Percentiles rank a stretch among this genome's conserved stretches.
phyloP scores from a whole-genome alignment of 2,113 vertebrate species.

The Micromys minutus region DNA sequence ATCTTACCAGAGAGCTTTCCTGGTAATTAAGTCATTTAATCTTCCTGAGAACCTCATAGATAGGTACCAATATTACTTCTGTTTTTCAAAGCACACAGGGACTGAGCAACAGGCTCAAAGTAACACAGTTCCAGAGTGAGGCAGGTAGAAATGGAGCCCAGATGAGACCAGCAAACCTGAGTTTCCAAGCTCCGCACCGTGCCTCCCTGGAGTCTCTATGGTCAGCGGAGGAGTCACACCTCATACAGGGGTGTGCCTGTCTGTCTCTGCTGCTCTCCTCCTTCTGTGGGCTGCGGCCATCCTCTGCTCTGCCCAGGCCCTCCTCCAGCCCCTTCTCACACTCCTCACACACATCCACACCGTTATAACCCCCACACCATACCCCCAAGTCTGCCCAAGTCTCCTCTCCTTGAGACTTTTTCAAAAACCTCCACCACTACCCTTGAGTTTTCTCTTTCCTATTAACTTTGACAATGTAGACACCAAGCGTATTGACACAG shows the following conservation, averaged over 20 bases:
- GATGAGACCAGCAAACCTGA: background rate
- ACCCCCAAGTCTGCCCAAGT: background rate
- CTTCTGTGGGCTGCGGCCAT: too few species aligned
- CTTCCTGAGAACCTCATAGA: background rate
- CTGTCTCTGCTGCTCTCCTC: background rate
- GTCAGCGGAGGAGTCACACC: background rate
- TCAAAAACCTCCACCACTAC: background rate
- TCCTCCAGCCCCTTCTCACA: background rate
- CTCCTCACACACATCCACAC: background rate
- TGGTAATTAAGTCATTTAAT: slow-evolving; percentile 43
- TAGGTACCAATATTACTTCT: background rate
- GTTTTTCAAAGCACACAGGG: slow-evolving; percentile 31
- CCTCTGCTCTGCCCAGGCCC: background rate
- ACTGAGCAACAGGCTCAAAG: background rate
- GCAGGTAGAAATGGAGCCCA: background rate
- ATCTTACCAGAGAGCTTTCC: background rate
- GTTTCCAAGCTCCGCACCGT: accelerated
- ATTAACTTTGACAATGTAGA: background rate
- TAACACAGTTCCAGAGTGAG: background rate
- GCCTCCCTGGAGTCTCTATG: background rate
- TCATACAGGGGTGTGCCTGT: too few species aligned
- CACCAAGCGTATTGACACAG: background rate
- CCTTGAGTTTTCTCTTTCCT: background rate
- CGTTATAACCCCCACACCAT: background rate
- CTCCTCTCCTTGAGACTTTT: background rate